Evolutionary conservation across 1,140 invertebrate species (phyloP).

Genomic region (Rhyzopertha dominica): DNA sequence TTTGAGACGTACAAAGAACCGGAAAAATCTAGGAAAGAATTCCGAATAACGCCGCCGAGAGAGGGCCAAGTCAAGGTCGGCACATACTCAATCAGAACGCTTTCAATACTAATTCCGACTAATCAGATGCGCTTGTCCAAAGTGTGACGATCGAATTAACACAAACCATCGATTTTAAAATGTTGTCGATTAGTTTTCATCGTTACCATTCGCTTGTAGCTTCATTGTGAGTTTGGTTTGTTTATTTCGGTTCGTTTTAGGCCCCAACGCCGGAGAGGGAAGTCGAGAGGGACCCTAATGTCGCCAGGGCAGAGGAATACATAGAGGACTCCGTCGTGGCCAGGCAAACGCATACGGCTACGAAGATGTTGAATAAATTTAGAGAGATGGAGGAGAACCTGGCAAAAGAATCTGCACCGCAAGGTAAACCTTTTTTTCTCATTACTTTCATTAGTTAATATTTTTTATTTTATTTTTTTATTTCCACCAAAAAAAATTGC

Average conservation of each 20-base stretch:
- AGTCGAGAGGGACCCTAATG: conserved; percentile 69
- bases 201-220: not conserved
- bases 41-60: conserved; percentile 80
- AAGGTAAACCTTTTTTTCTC: conserved; percentile 43
- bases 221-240: not conserved
- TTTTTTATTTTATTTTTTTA: not conserved
- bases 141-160: too few species aligned
- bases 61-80: conserved; percentile 51
- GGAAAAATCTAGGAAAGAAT: conserved; percentile 65
- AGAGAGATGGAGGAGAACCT: conserved; percentile 76
- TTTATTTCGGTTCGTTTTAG: conserved; percentile 29
- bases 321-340: conserved; percentile 55
- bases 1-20: conserved; percentile 80
- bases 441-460: conserved; percentile 1
- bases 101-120: too few species aligned
- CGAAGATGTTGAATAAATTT: conserved; percentile 80
- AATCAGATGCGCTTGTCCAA: too few species aligned
- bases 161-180: not conserved
- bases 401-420: conserved; percentile 53
- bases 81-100: too few species aligned
- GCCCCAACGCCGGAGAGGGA: conserved; percentile 68
- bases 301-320: conserved; percentile 62
- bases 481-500: too few species aligned
- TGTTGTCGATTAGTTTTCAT: conserved; percentile 4
- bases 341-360: conserved; percentile 67